Conservation (phyloP, 1,140 invertebrate genomes). For the Hesperophylax magnus region DNA sequence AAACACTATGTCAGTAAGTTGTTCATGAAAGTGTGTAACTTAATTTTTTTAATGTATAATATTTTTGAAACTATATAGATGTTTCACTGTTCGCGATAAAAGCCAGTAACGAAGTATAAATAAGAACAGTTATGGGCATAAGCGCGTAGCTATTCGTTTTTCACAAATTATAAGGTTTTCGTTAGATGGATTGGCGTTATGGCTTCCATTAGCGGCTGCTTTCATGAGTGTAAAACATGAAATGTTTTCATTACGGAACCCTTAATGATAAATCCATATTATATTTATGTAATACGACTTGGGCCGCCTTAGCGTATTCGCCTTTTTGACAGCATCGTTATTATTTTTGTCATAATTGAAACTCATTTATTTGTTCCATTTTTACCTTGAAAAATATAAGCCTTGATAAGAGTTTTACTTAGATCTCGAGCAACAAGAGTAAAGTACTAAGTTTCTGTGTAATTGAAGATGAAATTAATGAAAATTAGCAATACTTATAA, state of each 20-base stretch:
- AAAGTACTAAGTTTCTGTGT: too few species aligned
- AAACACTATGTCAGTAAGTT: too few species aligned
- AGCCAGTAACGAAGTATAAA: background rate
- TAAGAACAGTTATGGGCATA: background rate
- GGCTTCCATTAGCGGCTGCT: slow-evolving; percentile 17
- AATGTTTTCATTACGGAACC: slow-evolving; percentile 27
- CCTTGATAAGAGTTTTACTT: too few species aligned
- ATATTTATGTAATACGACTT: background rate
- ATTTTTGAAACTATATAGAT: too few species aligned
- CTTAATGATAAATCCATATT: slow-evolving; percentile 26
- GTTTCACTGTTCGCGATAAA: too few species aligned
- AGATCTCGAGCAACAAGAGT: too few species aligned
- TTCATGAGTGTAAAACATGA: slow-evolving; percentile 17
- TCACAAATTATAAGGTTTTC: slow-evolving; percentile 19
- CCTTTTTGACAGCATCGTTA: background rate
- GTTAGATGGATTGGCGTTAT: slow-evolving; percentile 25
- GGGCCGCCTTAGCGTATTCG: background rate
- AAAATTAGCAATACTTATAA: too few species aligned
- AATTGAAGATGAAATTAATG: too few species aligned
- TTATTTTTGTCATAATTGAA: background rate
- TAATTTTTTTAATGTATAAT: too few species aligned
- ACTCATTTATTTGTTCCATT: background rate
- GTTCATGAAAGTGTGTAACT: too few species aligned
- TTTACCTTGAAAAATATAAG: too few species aligned
- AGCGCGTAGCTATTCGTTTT: background rate